Percentiles rank a stretch among this genome's conserved stretches.
Evolutionary conservation across 1,140 invertebrate species (phyloP).

Genomic region (Drosophila gunungcola): DNA sequence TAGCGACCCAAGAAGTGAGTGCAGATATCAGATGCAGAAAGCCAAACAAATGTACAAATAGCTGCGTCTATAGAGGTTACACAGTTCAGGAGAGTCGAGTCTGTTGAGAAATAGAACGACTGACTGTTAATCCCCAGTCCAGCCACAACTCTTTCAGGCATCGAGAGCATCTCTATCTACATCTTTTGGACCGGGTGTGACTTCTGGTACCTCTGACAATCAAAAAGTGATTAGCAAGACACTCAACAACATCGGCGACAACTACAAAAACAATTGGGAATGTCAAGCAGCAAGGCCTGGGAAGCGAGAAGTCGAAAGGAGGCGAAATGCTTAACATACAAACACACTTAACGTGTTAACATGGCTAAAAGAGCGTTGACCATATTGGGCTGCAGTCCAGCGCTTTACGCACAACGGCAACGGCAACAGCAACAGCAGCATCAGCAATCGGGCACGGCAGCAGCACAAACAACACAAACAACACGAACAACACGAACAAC

Average conservation of each 20-base stretch:
- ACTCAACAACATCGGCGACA: conserved; percentile 48
- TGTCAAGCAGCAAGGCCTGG: conserved; percentile 59
- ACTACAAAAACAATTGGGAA: conserved; percentile 42
- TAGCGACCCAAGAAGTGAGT: conserved; percentile 12
- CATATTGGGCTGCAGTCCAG: conserved; percentile 67
- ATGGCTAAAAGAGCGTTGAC: conserved; percentile 82
- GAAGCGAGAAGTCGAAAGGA: conserved; percentile 41
- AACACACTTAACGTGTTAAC: conserved; percentile 82
- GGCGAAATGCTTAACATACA: conserved; percentile 68
- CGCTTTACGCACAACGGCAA: conserved; percentile 59
- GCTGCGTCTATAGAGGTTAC: conserved; percentile 15
- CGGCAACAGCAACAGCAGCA: conserved; percentile 48
- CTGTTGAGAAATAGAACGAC: background rate
- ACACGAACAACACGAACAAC: conserved; percentile 20
- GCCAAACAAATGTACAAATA: conserved; percentile 3
- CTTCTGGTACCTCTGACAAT: conserved; percentile 38
- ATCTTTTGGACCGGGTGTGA: conserved; percentile 29
- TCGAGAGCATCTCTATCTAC: conserved; percentile 9
- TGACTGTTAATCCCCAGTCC: background rate
- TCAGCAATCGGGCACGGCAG: no score
- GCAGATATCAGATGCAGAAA: conserved; percentile 53
- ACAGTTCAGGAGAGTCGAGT: background rate
- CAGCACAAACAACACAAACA: no score
- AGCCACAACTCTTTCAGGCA: background rate
- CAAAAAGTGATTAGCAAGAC: conserved; percentile 61